Base-by-base conservation (phyloP, 1,140 invertebrate species). In the Drosophila asahinai region DNA sequence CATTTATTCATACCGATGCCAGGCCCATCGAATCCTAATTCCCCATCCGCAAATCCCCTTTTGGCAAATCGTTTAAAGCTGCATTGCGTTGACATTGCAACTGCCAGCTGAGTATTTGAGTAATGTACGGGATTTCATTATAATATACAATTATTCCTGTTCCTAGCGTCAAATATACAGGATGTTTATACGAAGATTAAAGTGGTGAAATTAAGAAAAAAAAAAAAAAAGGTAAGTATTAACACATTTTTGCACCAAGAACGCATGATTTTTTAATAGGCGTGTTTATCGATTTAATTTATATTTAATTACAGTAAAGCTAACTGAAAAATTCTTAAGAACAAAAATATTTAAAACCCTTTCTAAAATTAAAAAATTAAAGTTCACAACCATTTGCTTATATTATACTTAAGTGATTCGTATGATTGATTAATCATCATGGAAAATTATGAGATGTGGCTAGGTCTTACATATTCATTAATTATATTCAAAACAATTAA, bases 51-150 rank as follows among this genome's bases (percentile, higher is more conserved):
- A 67, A 55, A 71, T 30, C 43, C 38, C 25, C 33, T 15, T 48
- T 70, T 65, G 61, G 48, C 75, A 75, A 78, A 86, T 80, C 83
- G 77, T 86, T 86, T 86, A 86, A 86, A 89, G 86, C 83, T 87
- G 84, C 77, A 81, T 77, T 78, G 74, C 84, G 86, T 84, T 87
- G 84, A 87, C 84, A 87, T 81, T 78, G 78, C 66, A 77, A 67
- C 76, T 66, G 78, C 80, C 80, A 75, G 63, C 82, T 70, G 82
- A 87, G 81, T 89, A 81, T 87, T 89, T 87, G 83, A 87, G 80
- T 87, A 87, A 87, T 87, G 79, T 76, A 73, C 80, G 65, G 73
- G 73, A 89, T 87, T 89, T 87, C 83, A 87, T 87, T 87, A 89
- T 84, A 89, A 89, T 83, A 74, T 83, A 87, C 84, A 86, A 83